A percentile compares a stretch with the other conserved stretches of the same genome.
These are phyloP conservation scores for Penaeus indicus DNA, from an alignment of 1,140 invertebrate genomes.

Conservation along the genomic window DNA sequence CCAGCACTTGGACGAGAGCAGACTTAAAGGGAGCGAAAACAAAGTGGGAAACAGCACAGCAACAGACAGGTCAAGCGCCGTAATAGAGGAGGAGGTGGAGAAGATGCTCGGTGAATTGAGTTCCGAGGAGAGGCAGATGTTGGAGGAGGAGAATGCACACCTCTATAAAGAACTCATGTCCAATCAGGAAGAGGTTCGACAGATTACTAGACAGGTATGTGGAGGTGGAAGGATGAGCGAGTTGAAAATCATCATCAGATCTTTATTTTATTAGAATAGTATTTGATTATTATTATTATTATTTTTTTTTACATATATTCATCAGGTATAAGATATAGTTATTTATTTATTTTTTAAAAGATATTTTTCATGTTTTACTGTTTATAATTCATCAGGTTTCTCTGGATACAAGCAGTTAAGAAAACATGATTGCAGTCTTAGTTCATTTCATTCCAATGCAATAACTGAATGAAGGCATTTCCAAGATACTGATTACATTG, in stretches of 20 bases:
- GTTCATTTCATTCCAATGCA: neutral
- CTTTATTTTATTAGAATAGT: neutral
- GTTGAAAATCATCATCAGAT: neutral
- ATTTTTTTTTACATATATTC: too few relatives aligned
- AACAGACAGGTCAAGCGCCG: neutral
- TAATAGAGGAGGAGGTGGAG: slow-evolving; percentile 53
- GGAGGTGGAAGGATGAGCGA: slow-evolving; percentile 92
- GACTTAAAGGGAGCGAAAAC: neutral
- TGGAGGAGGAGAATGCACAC: slow-evolving; percentile 87
- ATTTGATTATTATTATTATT: neutral
- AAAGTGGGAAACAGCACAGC: slow-evolving; percentile 6
- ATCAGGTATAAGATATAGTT: too few relatives aligned
- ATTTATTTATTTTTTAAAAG: too few relatives aligned
- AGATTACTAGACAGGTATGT: slow-evolving; percentile 92
- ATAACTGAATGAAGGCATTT: neutral
- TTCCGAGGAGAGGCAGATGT: slow-evolving; percentile 91
- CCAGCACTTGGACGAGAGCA: slow-evolving; percentile 1
- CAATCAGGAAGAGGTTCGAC: slow-evolving; percentile 80
- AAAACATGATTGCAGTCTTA: neutral
- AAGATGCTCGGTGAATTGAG: slow-evolving; percentile 73
- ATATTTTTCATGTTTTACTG: too few relatives aligned
- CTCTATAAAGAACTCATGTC: slow-evolving; percentile 89
- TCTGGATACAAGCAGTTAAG: neutral
- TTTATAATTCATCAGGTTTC: too few relatives aligned
- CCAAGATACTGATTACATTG: neutral